A percentile compares a stretch with the other conserved stretches of the same genome.
Evolutionary conservation across 1,140 invertebrate species (phyloP).

Genomic region (fruit fly (Drosophila melanogaster)): DNA sequence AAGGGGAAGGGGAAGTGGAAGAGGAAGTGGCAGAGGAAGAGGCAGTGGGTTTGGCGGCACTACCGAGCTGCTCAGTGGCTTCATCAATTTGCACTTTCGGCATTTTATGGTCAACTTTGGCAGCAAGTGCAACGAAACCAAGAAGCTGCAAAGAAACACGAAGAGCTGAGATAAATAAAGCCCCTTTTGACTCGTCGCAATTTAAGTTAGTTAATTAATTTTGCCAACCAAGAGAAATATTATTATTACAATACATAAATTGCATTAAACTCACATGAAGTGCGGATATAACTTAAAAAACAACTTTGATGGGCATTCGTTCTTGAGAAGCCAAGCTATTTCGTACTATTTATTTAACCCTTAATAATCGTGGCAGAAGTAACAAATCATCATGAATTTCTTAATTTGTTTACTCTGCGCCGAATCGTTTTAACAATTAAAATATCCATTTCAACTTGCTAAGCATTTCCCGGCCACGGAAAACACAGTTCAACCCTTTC

Average conservation of each 20-base stretch:
- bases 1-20: no score
- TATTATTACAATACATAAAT: no score
- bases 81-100: slow-evolving; percentile 46
- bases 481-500: neutral
- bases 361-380: slow-evolving; percentile 32
- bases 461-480: slow-evolving; percentile 22
- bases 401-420: slow-evolving; percentile 64
- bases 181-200: slow-evolving; percentile 1
- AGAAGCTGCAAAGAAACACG: slow-evolving; percentile 21
- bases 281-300: no score
- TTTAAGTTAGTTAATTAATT: neutral
- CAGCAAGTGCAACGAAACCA: slow-evolving; percentile 19
- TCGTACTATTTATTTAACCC: slow-evolving; percentile 21
- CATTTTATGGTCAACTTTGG: slow-evolving; percentile 21
- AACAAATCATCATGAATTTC: slow-evolving; percentile 65
- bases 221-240: no score
- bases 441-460: slow-evolving; percentile 53
- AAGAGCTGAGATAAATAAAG: neutral
- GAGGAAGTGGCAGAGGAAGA: no score
- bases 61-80: slow-evolving; percentile 21
- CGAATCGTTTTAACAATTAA: slow-evolving; percentile 56
- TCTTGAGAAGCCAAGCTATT: neutral
- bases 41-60: no score
- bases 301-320: neutral
- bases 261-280: no score